Conservation (phyloP, 2,888 invertebrate genomes). For the Dioctria linearis region DNA sequence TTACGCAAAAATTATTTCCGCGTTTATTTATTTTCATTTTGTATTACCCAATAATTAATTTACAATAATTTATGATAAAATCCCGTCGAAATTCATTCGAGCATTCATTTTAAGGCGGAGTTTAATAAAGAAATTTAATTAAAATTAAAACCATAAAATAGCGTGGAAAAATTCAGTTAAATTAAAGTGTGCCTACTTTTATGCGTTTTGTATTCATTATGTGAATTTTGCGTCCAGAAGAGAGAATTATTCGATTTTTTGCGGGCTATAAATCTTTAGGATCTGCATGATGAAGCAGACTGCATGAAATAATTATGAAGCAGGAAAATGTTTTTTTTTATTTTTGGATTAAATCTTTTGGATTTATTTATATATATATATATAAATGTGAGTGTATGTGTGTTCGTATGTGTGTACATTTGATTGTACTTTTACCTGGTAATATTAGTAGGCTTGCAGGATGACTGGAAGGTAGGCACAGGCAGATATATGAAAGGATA, state of each 20-base stretch:
- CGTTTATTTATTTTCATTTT: too few relatives aligned
- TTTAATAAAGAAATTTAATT: too few relatives aligned
- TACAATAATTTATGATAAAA: too few relatives aligned
- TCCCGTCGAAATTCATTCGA: too few relatives aligned
- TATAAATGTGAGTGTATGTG: background rate
- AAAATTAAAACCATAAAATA: too few relatives aligned
- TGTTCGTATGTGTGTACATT: background rate
- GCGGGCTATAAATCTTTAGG: background rate
- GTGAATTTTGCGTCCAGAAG: background rate
- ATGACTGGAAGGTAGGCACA: too few relatives aligned
- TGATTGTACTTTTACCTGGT: background rate
- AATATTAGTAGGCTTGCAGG: background rate
- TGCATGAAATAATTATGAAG: slow-evolving; percentile 10
- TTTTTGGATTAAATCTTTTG: background rate
- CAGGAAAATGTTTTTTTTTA: background rate
- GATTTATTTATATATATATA: background rate
- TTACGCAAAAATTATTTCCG: too few relatives aligned
- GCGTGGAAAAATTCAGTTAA: too few relatives aligned
- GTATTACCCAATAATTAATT: too few relatives aligned
- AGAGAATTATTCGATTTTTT: slow-evolving; percentile 5
- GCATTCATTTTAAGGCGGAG: too few relatives aligned
- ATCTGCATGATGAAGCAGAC: background rate
- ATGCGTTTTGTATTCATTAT: background rate
- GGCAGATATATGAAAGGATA: background rate
- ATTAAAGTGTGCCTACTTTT: background rate